A percentile compares a stretch with the other conserved stretches of the same genome.
phyloP scores from a whole-genome alignment of 2,113 vertebrate genomes.

The Chaenocephalus aceratus region DNA sequence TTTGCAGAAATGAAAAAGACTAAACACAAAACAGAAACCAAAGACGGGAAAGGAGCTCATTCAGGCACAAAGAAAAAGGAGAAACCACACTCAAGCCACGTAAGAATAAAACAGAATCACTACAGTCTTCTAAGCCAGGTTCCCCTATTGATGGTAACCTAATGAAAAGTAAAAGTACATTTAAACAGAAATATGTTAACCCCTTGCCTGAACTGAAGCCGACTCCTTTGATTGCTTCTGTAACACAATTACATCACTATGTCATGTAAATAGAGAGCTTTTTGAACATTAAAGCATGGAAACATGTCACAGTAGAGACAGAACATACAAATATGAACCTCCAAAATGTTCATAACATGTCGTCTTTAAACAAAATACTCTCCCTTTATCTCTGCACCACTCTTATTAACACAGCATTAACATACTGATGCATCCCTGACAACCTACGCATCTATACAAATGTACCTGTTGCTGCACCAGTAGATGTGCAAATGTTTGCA shows the following conservation, averaged over 20 bases:
- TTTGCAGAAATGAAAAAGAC: slow-evolving; percentile 54
- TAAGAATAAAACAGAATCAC: slow-evolving; percentile 12
- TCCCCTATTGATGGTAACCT: background rate
- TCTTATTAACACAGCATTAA: background rate
- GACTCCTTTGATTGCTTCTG: too few species aligned
- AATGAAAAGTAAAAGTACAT: background rate
- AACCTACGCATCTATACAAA: background rate
- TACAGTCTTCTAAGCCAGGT: background rate
- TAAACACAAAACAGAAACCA: slow-evolving; percentile 65
- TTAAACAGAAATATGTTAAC: background rate
- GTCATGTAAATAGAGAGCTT: too few species aligned
- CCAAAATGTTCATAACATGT: too few species aligned
- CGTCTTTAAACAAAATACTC: background rate
- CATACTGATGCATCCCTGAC: background rate
- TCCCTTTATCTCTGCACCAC: background rate
- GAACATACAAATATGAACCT: too few species aligned
- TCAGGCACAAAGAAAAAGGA: slow-evolving; percentile 73
- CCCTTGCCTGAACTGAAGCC: too few species aligned
- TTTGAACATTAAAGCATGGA: too few species aligned
- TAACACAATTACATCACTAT: too few species aligned
- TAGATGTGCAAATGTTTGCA: background rate
- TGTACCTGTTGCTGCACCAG: background rate
- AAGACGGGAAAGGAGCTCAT: slow-evolving; percentile 65
- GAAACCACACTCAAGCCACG: slow-evolving; percentile 59
- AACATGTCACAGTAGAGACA: too few species aligned